These are phyloP conservation scores for Hypercompe scribonia DNA, from an alignment of 2,888 invertebrate species.

Conservation along the genomic window DNA sequence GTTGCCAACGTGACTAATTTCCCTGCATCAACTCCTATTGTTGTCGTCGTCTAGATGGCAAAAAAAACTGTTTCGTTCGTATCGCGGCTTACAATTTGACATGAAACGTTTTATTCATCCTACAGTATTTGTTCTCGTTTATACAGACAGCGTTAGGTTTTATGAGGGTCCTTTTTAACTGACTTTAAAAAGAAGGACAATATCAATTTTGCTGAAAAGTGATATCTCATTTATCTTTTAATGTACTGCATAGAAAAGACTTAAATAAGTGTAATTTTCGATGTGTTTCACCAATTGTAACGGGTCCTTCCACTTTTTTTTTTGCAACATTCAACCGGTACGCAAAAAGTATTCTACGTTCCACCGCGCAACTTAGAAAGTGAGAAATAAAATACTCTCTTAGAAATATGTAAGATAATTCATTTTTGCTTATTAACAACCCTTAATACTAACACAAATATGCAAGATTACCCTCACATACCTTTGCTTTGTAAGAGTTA, in stretches of 20 bases:
- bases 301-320: too few species aligned
- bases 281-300: background rate
- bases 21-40: slow-evolving; percentile 55
- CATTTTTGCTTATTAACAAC: too few species aligned
- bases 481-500: too few species aligned
- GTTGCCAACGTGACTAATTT: slow-evolving; percentile 57
- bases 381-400: too few species aligned
- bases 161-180: slow-evolving; percentile 55
- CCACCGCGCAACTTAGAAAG: too few species aligned
- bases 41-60: slow-evolving; percentile 55
- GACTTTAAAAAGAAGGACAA: slow-evolving; percentile 22
- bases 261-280: background rate
- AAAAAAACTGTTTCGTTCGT: slow-evolving; percentile 61
- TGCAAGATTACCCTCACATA: too few species aligned
- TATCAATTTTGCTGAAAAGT: background rate
- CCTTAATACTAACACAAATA: too few species aligned
- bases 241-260: background rate
- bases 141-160: slow-evolving; percentile 43
- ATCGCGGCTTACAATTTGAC: slow-evolving; percentile 58
- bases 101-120: slow-evolving; percentile 55
- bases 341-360: too few species aligned
- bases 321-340: too few species aligned
- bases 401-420: too few species aligned
- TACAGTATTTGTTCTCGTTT: slow-evolving; percentile 55
- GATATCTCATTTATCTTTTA: background rate